A percentile compares a stretch with the other conserved stretches of the same genome.
These are phyloP conservation scores for Epsilonema sp. DNA, from an alignment of 2,888 invertebrate genomes.

Conservation along the genomic window DNA sequence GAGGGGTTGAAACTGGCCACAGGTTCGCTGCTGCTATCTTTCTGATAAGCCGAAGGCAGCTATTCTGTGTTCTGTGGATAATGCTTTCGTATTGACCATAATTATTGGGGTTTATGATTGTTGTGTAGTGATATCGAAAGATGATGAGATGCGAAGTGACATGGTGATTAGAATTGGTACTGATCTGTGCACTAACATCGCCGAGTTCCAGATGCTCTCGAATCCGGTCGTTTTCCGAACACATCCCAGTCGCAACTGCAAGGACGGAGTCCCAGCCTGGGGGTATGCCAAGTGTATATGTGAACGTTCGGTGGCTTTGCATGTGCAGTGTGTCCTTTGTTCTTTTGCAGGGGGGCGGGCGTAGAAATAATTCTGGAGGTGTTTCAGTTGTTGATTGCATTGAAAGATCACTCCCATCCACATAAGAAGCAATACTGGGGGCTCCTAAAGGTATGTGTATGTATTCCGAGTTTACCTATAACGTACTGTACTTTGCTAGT, in stretches of 20 bases:
- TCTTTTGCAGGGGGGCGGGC: constrained; percentile 13
- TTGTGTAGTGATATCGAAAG: constrained; percentile 8
- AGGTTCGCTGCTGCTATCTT: constrained; percentile 10
- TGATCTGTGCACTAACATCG: constrained; percentile 17
- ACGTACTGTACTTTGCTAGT: no score
- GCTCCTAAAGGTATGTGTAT: not conserved
- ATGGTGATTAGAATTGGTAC: constrained; percentile 14
- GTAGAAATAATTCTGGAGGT: constrained; percentile 19
- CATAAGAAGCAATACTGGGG: constrained; percentile 26
- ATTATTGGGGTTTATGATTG: no score
- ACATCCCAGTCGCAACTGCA: no score
- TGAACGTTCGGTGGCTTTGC: no score
- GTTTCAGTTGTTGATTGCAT: constrained; percentile 15
- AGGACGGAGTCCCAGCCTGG: no score
- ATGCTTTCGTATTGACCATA: no score
- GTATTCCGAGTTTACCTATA: no score
- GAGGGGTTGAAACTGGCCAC: constrained; percentile 20
- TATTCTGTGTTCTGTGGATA: no score
- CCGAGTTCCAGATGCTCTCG: constrained; percentile 16
- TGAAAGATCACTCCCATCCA: constrained; percentile 21
- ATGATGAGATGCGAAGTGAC: constrained; percentile 16
- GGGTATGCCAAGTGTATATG: no score
- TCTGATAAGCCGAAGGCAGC: no score
- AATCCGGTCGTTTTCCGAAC: no score
- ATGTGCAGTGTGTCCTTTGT: not conserved